Evolutionary conservation across 2,888 invertebrate species (phyloP), one percentile per base, ranked within the genome.

Genomic region (Drosophila picticornis): DNA sequence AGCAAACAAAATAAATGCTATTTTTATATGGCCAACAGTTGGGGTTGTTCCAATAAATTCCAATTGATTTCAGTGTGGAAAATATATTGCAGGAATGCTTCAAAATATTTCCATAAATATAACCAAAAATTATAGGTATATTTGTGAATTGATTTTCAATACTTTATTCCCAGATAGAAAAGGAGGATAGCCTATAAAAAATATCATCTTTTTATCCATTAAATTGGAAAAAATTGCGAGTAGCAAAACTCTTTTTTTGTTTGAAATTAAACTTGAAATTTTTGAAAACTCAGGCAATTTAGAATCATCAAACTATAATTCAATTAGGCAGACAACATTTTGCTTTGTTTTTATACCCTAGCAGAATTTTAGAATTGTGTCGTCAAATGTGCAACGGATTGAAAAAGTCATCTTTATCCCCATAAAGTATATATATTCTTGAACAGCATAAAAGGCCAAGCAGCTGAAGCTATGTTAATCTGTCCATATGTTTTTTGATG

Each of bases 1-100:
- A 70, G 64, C 58, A 27, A 27, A 11, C 7, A 53, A 31, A 16
- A 48, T 19, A 11, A 58, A 27, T 38, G 31, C 62, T 76, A 76
- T 80, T 66, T 77, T 80, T 76, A 57, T 46, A 7, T 22, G 43
- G 32, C 52, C 64, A 59, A 59, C 43, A 46, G 50, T 34, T 55
- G 29, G 43, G 51, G 61, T n/a, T 58, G 48, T 27, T 66, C 38
- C 53, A 58, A 38, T 38, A n/a, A 48, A 38, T 34, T 59, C 11
- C 9, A 29, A n/a, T 27, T 16, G 10, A 32, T 29, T 34, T 38
- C 2, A 19, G 31, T 31, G 5, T 31, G n/a, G 32, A 22, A 25
- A 25, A 64, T 53, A 22, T 43, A 50, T 51, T 27, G 22, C 29
- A 48, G n/a, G 3, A 13, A 27, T n/a, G 31, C 32, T 19, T 43